These are phyloP conservation scores for Noturus placidus DNA, from an alignment of 2,113 vertebrate species.

Conservation along the genomic window DNA sequence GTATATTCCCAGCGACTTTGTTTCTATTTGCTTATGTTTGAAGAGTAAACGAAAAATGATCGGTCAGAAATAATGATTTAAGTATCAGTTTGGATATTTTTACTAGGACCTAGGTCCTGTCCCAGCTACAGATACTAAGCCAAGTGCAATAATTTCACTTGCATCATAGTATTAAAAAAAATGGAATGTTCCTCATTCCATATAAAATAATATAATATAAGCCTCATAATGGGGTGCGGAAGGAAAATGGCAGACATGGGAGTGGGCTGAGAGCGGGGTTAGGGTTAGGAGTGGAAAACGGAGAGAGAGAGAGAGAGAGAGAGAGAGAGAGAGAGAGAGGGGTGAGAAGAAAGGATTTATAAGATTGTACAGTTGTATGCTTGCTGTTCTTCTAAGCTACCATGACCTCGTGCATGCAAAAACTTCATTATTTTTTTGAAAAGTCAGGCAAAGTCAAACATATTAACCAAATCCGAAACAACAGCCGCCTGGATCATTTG, in stretches of 20 bases:
- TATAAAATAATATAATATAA: slow-evolving; percentile 19
- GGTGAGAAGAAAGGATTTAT: slow-evolving; percentile 19
- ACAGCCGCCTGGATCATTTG: slow-evolving; percentile 37
- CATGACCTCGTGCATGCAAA: not conserved
- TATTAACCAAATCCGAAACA: slow-evolving; percentile 34
- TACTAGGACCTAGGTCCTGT: not conserved
- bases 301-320: slow-evolving; percentile 21
- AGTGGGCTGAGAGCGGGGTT: too few species aligned
- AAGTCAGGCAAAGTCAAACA: slow-evolving; percentile 34
- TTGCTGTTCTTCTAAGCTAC: slow-evolving; percentile 38
- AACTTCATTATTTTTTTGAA: not conserved
- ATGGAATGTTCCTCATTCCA: not conserved
- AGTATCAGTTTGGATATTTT: not conserved
- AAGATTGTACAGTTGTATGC: slow-evolving; percentile 7
- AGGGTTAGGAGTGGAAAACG: too few species aligned
- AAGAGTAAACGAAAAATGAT: not conserved
- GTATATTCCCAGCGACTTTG: not conserved
- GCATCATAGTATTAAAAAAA: not conserved
- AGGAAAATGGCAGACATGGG: slow-evolving; percentile 30
- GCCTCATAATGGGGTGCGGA: slow-evolving; percentile 23
- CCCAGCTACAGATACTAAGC: not conserved
- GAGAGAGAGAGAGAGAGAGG: not conserved
- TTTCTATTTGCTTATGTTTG: not conserved
- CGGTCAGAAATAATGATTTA: not conserved
- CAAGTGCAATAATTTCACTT: not conserved